Base-by-base conservation (phyloP, 2,888 invertebrate genomes). In the Sicus ferrugineus region DNA sequence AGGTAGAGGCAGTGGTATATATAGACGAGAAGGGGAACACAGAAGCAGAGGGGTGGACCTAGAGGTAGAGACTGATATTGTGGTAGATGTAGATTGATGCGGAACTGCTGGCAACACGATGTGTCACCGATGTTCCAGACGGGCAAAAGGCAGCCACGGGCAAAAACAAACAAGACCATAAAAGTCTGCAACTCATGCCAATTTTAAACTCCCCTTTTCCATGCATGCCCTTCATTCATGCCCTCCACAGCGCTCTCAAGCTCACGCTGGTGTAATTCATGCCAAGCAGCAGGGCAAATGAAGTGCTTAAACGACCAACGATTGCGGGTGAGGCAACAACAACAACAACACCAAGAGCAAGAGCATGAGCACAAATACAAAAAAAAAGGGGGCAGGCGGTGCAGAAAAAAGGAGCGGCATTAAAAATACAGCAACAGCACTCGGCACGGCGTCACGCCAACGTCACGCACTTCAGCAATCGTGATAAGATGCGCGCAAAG, bases 381-480 rank as follows among this genome's bases (percentile, higher is more conserved):
- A 74, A 76, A 72, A 67, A 70, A 70, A 70, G 67, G 61, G 64
- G 69, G 54, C 21, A 46, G 14, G n/a, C 38, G 42, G 42, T 16
- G 26, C 48, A 54, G 54, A 16, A 68, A 75, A 68, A 71, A 34
- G 68, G 63, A 73, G 68, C 68, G 72, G 69, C 68, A 75, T 70
- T 74, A 66, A 66, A 73, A 75, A 70, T 70, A 59, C 72, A 64
- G 58, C 69, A 66, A 73, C 28, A 69, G 67, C 72, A 66, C 67
- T 59, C 64, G n/a, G 56, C 69, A 65, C 23, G 54, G 23, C 14
- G 31, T n/a, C 34, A 69, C 61, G 50, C 21, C 56, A 56, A 50
- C 50, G 30, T 21, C 31, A 31, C 59, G 50, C 61, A 28, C 34
- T 30, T 46, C 14, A 26, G 48, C 62, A 63, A 31, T 59, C 59